Evolutionary conservation across 2,797 vertebrate genomes (phyloP).

Genomic region (Ctenosaura bakeri): DNA sequence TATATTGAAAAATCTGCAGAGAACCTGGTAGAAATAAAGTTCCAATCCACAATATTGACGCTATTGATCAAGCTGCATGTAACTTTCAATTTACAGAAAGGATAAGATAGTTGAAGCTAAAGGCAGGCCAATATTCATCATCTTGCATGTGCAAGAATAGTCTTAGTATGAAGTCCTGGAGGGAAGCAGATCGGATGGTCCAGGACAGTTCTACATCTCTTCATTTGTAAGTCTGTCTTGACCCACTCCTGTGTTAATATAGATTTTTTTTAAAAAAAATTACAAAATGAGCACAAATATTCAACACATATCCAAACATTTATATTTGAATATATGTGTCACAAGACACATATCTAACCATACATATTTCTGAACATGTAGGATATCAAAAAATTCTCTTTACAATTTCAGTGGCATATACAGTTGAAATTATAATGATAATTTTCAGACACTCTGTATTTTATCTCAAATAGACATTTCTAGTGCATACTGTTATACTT

Average conservation of each 20-base stretch:
- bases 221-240: background rate
- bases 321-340: too few species aligned
- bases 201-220: background rate
- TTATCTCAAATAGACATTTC: background rate
- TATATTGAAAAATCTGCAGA: slow-evolving; percentile 16
- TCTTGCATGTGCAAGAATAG: background rate
- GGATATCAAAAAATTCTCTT: too few species aligned
- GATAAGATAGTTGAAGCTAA: slow-evolving; percentile 1
- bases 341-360: too few species aligned
- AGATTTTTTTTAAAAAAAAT: too few species aligned
- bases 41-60: slow-evolving; percentile 13
- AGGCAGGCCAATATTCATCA: background rate
- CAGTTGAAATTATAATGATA: too few species aligned
- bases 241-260: too few species aligned
- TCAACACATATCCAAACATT: too few species aligned
- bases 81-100: slow-evolving; percentile 47
- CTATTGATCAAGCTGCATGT: background rate
- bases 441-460: background rate
- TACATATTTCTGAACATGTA: too few species aligned
- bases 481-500: background rate
- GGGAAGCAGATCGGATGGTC: background rate
- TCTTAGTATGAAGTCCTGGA: background rate
- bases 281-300: too few species aligned
- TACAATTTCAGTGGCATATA: too few species aligned
- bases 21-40: background rate